A percentile compares a stretch with the other conserved stretches of the same genome.
These are phyloP conservation scores for Archivesica marissinica DNA, from an alignment of 1,140 invertebrate species.

Conservation along the genomic window DNA sequence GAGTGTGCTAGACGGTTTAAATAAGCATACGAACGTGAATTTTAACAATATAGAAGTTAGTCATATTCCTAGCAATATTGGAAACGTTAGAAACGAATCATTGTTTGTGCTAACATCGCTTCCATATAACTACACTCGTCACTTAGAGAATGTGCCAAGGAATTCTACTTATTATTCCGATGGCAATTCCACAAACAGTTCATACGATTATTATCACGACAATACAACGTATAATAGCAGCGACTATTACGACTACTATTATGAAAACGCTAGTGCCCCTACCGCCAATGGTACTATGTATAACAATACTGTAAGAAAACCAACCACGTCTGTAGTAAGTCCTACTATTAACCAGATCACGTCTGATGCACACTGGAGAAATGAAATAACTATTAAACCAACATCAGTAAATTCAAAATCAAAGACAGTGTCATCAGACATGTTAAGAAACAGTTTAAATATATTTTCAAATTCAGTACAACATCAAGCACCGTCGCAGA, in stretches of 20 bases:
- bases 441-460: too few relatives aligned
- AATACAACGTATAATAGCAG: not conserved
- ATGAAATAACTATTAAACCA: not conserved
- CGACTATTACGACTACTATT: conserved; percentile 5
- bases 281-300: not conserved
- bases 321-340: not conserved
- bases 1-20: not conserved
- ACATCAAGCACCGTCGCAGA: too few relatives aligned
- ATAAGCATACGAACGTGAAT: not conserved
- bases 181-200: not conserved
- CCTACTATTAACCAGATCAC: not conserved
- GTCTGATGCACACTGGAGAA: not conserved
- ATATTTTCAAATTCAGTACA: too few relatives aligned
- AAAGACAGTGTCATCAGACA: too few relatives aligned
- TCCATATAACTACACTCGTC: too few relatives aligned
- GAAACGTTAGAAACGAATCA: too few relatives aligned
- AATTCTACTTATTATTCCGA: too few relatives aligned
- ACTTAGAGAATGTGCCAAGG: too few relatives aligned
- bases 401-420: not conserved
- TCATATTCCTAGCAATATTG: too few relatives aligned
- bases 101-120: too few relatives aligned
- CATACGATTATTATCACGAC: not conserved
- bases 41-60: not conserved
- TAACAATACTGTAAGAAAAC: not conserved
- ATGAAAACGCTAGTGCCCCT: not conserved